These are phyloP conservation scores for Bedellia somnulentella DNA, from an alignment of 2,888 invertebrate species.

Conservation along the genomic window DNA sequence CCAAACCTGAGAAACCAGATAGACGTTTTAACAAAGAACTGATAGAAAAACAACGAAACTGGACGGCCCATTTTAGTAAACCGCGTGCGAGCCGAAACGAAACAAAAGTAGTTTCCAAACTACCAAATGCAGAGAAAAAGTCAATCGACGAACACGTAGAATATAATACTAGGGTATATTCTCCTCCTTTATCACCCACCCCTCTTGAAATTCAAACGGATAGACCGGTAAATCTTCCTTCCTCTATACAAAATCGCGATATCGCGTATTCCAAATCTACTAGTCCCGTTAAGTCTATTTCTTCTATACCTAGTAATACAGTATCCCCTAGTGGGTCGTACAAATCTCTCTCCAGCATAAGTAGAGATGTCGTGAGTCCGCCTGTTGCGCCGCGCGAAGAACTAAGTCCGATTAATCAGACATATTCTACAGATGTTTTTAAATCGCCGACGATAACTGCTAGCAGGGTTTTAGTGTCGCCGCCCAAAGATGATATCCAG, in stretches of 20 bases:
- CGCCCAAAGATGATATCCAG: constrained; percentile 20
- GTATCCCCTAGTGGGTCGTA: constrained; percentile 27
- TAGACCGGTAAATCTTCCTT: constrained; percentile 41
- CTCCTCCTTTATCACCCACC: constrained; percentile 57
- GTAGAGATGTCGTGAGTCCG: constrained; percentile 26
- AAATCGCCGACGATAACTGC: constrained; percentile 12
- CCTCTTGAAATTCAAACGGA: constrained; percentile 59
- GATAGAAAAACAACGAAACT: constrained; percentile 88
- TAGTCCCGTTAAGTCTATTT: constrained; percentile 42
- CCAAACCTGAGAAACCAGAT: constrained; percentile 83
- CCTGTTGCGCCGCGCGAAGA: too few relatives aligned
- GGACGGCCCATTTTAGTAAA: constrained; percentile 89
- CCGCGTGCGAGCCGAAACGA: constrained; percentile 58
- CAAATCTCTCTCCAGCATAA: constrained; percentile 21
- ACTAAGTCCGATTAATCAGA: too few relatives aligned
- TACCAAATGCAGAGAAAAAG: constrained; percentile 33
- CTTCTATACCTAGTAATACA: constrained; percentile 26
- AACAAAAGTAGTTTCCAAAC: constrained; percentile 28
- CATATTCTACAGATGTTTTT: too few relatives aligned
- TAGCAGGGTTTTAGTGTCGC: constrained; percentile 23
- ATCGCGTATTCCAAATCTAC: constrained; percentile 36
- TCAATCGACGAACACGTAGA: constrained; percentile 38
- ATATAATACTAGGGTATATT: constrained; percentile 48
- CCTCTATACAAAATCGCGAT: constrained; percentile 34
- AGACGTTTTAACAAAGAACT: constrained; percentile 82